phyloP scores from a whole-genome alignment of 2,888 invertebrate species.

The Tetranychus truncatus region DNA sequence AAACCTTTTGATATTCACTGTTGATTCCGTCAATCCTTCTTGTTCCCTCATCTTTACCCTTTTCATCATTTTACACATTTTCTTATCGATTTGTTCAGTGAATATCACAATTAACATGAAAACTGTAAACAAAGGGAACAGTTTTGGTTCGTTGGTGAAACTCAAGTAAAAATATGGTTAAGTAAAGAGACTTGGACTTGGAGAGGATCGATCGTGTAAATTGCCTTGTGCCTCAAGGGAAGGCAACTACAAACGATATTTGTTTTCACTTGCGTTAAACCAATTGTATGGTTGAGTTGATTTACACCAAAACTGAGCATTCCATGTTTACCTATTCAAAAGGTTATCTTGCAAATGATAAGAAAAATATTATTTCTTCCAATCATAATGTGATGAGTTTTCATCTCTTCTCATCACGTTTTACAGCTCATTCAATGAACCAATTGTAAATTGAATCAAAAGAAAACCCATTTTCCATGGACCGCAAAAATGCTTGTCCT shows the following conservation, averaged over 20 bases:
- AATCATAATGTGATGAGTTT: no score
- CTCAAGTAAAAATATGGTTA: no score
- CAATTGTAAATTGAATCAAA: no score
- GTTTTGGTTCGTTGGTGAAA: no score
- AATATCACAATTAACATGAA: not conserved
- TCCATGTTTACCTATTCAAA: not conserved
- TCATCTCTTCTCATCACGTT: no score
- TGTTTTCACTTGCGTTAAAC: not conserved
- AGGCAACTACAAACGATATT: not conserved
- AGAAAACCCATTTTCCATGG: no score
- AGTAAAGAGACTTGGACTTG: no score
- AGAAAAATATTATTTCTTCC: no score
- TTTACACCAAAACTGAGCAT: not conserved
- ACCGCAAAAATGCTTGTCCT: no score
- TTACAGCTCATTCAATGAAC: no score
- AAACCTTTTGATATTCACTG: not conserved
- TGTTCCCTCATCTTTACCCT: not conserved
- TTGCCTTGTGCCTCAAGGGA: not conserved
- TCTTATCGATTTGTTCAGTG: not conserved
- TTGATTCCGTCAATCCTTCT: not conserved
- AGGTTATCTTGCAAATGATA: not conserved
- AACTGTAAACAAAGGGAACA: no score
- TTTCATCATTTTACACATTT: not conserved
- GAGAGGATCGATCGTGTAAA: not conserved
- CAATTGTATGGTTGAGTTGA: not conserved